Evolutionary conservation across 2,797 vertebrate genomes (phyloP), one percentile per base, ranked within the genome.

Genomic region (Labroides dimidiatus): DNA sequence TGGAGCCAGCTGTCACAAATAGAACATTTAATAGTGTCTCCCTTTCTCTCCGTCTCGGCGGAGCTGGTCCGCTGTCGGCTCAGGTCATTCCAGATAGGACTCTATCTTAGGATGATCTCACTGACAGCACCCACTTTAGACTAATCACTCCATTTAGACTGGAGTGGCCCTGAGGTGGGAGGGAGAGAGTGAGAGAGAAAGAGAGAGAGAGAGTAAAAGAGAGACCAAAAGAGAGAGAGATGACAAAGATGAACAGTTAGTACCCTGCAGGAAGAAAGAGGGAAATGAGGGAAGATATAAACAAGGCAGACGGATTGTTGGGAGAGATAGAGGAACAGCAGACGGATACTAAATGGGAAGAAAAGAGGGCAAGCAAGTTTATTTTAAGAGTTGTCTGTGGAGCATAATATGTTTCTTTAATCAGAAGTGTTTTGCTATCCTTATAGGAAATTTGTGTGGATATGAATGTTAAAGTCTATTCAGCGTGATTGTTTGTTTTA

Each of bases 131-230:
- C 91, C 91, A 92, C 90, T 92, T 92, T 93, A 92, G 89, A 89
- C 91, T 93, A 91, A 91, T 93, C 91, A 91, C 89, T 92, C 88
- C 89, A 89, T 93, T 92, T 93, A 92, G 86, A 91, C 88, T 90
- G 90, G 89, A 92, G 89, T 90, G 90, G 89, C 88, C 91, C 90
- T 83, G 85, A 85, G 89, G 90, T 86, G 84, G 83, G 87, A 84
- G 83, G 73, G 72, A 68, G 76, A 57, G 68, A 64, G 62, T 57
- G 61, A 72, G 36, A 69, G 55, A 68, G 70, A 49, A 27, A 64
- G 10, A 37, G 30, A 54, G 33, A 57, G 30, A 33, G 58, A 12
- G 51, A 57, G 53, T 6, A 9, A 49, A 33, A 64, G 10, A 36
- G 36, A 54, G 30, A 60, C 20, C 24, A 58, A 12, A 57, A 76